These are phyloP conservation scores for Apoderus coryli DNA, from an alignment of 2,888 invertebrate species.

Conservation along the genomic window DNA sequence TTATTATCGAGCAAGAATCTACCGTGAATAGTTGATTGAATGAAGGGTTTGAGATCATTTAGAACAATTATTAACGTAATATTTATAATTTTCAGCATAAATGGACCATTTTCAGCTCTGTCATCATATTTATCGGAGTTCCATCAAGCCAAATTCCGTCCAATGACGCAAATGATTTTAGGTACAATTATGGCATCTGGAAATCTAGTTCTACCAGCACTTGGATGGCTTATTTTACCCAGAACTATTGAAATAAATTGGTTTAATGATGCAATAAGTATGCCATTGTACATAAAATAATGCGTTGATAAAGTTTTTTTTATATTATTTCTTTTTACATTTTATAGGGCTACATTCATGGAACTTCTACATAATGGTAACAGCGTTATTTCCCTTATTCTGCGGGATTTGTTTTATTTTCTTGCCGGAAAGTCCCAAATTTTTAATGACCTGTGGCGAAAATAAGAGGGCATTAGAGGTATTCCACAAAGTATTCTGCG, in stretches of 20 bases:
- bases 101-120: constrained; percentile 60
- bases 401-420: constrained; percentile 45
- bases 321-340: too few relatives aligned
- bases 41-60: too few relatives aligned
- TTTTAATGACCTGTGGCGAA: constrained; percentile 52
- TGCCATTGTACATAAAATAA: too few relatives aligned
- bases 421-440: constrained; percentile 68
- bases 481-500: constrained; percentile 45
- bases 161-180: constrained; percentile 47
- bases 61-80: constrained; percentile 1
- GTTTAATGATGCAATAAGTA: too few relatives aligned
- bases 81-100: constrained; percentile 34
- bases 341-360: constrained; percentile 41
- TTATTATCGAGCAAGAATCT: too few relatives aligned
- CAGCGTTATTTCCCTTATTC: constrained; percentile 49
- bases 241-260: too few relatives aligned
- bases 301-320: too few relatives aligned
- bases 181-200: constrained; percentile 53
- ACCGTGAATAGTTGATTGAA: too few relatives aligned
- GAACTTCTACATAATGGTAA: constrained; percentile 45
- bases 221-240: too few relatives aligned
- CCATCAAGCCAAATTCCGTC: constrained; percentile 48
- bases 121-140: constrained; percentile 61
- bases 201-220: constrained; percentile 45
- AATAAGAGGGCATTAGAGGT: constrained; percentile 50